These are phyloP conservation scores for Sialis fuliginosa DNA, from an alignment of 2,888 invertebrate species.

Conservation along the genomic window DNA sequence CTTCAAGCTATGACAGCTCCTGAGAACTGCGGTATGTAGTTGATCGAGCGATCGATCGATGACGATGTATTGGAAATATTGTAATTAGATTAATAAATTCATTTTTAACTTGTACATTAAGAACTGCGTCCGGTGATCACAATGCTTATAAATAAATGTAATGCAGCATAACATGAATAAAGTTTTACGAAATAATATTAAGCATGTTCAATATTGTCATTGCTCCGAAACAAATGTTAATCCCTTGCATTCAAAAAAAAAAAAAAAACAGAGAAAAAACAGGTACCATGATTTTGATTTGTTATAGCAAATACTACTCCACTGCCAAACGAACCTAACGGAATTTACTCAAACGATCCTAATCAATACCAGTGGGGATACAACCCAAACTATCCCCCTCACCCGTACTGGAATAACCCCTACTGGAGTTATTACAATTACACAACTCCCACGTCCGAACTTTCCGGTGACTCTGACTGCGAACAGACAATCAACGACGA, in stretches of 20 bases:
- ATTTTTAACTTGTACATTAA: too few relatives aligned
- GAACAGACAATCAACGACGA: slow-evolving; percentile 9
- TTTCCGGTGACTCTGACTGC: neutral
- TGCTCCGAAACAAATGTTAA: too few relatives aligned
- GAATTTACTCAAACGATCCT: slow-evolving; percentile 18
- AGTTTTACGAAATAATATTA: too few relatives aligned
- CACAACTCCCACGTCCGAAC: slow-evolving; percentile 1
- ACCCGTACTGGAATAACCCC: slow-evolving; percentile 15
- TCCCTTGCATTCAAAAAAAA: too few relatives aligned
- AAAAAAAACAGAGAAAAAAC: neutral
- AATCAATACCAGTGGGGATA: slow-evolving; percentile 17
- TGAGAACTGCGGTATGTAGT: slow-evolving; percentile 39
- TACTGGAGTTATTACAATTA: slow-evolving; percentile 16
- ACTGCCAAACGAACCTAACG: slow-evolving; percentile 17
- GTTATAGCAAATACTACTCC: slow-evolving; percentile 26
- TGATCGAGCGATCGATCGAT: too few relatives aligned
- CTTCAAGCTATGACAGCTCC: slow-evolving; percentile 63
- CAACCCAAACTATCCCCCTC: slow-evolving; percentile 16
- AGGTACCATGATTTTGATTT: slow-evolving; percentile 12
- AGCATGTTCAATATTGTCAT: too few relatives aligned
- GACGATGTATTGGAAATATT: too few relatives aligned
- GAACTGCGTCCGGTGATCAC: too few relatives aligned
- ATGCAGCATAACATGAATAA: too few relatives aligned
- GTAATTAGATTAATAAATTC: too few relatives aligned
- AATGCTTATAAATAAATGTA: too few relatives aligned